These are phyloP conservation scores for Clarias pachynema DNA, from an alignment of 2,797 vertebrate genomes.

Conservation along the genomic window DNA sequence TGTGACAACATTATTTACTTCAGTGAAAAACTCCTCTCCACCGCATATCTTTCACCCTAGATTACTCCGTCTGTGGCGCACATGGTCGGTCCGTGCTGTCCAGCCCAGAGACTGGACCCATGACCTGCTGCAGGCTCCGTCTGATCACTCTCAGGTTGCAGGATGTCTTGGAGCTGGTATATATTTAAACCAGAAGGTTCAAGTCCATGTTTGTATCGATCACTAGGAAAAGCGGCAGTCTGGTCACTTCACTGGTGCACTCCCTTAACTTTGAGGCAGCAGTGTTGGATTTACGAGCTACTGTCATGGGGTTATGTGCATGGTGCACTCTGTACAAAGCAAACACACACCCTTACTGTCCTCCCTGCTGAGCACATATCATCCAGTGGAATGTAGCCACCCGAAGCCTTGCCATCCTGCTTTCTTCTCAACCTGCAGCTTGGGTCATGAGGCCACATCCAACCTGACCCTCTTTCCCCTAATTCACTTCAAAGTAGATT, in stretches of 20 bases:
- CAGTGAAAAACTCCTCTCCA: not conserved
- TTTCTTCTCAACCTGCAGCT: conserved; percentile 33
- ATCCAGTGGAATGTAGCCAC: conserved; percentile 44
- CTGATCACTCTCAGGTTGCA: conserved; percentile 31
- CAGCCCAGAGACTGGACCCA: conserved; percentile 34
- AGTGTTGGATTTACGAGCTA: conserved; percentile 58
- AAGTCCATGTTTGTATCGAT: not conserved
- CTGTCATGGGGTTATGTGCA: conserved; percentile 60
- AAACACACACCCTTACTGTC: conserved; percentile 58
- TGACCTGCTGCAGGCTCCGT: conserved; percentile 38
- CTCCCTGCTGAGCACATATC: conserved; percentile 50
- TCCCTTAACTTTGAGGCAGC: conserved; percentile 46
- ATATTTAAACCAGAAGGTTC: conserved; percentile 40
- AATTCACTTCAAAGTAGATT: conserved; percentile 9
- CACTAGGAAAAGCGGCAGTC: conserved; percentile 41
- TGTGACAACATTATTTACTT: conserved; percentile 48
- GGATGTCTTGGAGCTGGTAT: conserved; percentile 23
- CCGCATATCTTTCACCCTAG: not conserved
- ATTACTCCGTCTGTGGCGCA: not conserved
- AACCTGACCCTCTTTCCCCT: not conserved
- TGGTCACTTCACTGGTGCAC: conserved; percentile 38
- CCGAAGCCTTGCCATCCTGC: conserved; percentile 34
- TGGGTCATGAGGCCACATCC: conserved; percentile 26
- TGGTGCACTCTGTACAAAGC: conserved; percentile 51
- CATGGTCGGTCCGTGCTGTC: conserved; percentile 16